Conservation (phyloP, 2,113 vertebrate genomes). For the Ploceus nigricollis region DNA sequence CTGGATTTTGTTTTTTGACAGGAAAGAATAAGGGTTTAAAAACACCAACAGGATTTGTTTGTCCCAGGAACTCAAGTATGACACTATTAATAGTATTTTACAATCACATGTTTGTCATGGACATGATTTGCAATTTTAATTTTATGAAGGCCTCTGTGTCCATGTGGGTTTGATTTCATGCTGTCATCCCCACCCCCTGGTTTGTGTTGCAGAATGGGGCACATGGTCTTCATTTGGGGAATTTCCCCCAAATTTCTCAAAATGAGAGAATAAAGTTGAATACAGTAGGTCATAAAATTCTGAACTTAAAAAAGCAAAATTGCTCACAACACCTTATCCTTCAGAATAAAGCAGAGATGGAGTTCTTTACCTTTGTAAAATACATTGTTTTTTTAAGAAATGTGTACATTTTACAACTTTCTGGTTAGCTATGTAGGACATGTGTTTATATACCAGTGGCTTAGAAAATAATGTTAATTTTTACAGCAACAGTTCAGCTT, state of each 20-base stretch:
- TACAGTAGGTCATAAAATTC: conserved; percentile 7
- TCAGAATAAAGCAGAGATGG: neutral
- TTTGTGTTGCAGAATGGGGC: neutral
- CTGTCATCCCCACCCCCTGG: neutral
- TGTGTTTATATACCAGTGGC: neutral
- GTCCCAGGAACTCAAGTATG: neutral
- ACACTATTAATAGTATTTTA: neutral
- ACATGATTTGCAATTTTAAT: conserved; percentile 57
- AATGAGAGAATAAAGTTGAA: neutral
- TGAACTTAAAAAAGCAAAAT: neutral
- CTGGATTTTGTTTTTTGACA: neutral
- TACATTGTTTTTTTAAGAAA: neutral
- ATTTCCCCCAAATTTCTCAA: conserved; percentile 8
- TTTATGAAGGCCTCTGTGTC: neutral
- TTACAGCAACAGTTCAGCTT: neutral
- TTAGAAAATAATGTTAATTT: neutral
- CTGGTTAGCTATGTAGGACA: neutral
- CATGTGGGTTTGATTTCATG: conserved; percentile 40
- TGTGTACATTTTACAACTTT: neutral
- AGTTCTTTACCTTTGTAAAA: neutral
- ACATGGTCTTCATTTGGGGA: conserved; percentile 45
- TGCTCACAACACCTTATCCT: neutral
- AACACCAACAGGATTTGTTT: neutral
- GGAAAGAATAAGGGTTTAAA: neutral
- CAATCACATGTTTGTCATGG: conserved; percentile 23